A percentile compares a stretch with the other conserved stretches of the same genome.
Evolutionary conservation across 2,888 invertebrate genomes (phyloP).

Genomic region (Tyria jacobaeae): DNA sequence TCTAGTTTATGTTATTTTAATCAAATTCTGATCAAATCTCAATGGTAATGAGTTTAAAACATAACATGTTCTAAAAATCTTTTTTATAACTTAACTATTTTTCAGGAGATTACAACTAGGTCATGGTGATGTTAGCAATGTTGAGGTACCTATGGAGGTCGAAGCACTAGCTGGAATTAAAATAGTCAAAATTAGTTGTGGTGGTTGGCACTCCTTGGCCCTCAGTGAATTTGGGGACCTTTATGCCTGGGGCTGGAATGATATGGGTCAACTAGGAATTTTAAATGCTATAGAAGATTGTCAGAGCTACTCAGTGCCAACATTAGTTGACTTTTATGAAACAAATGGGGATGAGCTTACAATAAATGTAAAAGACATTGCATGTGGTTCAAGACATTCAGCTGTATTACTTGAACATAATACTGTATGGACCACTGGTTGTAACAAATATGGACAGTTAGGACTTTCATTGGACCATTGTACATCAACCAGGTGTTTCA

Average conservation of each 20-base stretch:
- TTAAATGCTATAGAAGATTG: slow-evolving; percentile 48
- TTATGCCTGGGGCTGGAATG: slow-evolving; percentile 97
- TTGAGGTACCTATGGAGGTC: slow-evolving; percentile 88
- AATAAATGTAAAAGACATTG: slow-evolving; percentile 86
- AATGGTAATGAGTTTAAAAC: no score
- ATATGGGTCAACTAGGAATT: slow-evolving; percentile 93
- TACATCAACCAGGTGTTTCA: slow-evolving; percentile 64
- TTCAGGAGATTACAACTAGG: slow-evolving; percentile 95
- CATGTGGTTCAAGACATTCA: slow-evolving; percentile 93
- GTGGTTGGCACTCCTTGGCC: slow-evolving; percentile 95
- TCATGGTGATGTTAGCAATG: slow-evolving; percentile 89
- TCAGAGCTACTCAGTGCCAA: slow-evolving; percentile 69
- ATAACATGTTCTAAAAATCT: no score
- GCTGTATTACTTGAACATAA: slow-evolving; percentile 89
- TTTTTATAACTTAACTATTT: no score
- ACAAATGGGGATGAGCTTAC: slow-evolving; percentile 74
- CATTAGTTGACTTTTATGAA: slow-evolving; percentile 72
- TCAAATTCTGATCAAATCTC: no score
- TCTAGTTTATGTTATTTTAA: no score
- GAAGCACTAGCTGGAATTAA: slow-evolving; percentile 92
- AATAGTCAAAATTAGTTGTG: slow-evolving; percentile 90
- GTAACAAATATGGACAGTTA: slow-evolving; percentile 94
- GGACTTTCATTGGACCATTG: slow-evolving; percentile 73
- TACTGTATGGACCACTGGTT: slow-evolving; percentile 91
- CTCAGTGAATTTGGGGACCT: slow-evolving; percentile 93